These are phyloP conservation scores for Merluccius polli DNA, from an alignment of 2,797 vertebrate species.

Conservation along the genomic window DNA sequence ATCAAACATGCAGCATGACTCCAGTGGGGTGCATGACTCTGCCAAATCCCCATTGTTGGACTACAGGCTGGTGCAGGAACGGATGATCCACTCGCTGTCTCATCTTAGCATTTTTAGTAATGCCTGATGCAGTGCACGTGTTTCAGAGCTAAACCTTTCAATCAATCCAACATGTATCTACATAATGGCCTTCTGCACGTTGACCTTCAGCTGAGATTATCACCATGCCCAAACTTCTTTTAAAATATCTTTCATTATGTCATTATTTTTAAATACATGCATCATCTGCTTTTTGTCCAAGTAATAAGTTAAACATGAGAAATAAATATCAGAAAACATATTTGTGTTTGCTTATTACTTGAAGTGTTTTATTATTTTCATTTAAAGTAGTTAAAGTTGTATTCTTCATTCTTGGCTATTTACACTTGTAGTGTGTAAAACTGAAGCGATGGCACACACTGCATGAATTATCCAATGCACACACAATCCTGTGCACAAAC, in stretches of 20 bases:
- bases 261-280: conserved; percentile 1
- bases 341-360: not conserved
- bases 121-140: not conserved
- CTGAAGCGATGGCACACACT: not conserved
- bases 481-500: no score
- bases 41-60: not conserved
- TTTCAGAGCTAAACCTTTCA: not conserved
- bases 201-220: not conserved
- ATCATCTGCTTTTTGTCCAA: conserved; percentile 35
- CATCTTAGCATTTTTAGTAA: not conserved
- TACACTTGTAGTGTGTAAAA: not conserved
- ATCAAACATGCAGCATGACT: not conserved
- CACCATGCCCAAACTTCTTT: not conserved
- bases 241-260: not conserved
- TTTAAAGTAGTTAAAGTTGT: not conserved
- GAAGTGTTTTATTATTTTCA: not conserved
- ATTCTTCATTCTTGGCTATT: not conserved
- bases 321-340: conserved; percentile 53
- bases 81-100: not conserved
- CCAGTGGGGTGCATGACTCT: not conserved
- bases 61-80: not conserved
- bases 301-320: conserved; percentile 37
- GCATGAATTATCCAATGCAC: not conserved
- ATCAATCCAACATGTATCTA: not conserved
- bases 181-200: not conserved